Evolutionary conservation across 1,140 invertebrate species (phyloP).

Genomic region (Drosophila tropicalis): DNA sequence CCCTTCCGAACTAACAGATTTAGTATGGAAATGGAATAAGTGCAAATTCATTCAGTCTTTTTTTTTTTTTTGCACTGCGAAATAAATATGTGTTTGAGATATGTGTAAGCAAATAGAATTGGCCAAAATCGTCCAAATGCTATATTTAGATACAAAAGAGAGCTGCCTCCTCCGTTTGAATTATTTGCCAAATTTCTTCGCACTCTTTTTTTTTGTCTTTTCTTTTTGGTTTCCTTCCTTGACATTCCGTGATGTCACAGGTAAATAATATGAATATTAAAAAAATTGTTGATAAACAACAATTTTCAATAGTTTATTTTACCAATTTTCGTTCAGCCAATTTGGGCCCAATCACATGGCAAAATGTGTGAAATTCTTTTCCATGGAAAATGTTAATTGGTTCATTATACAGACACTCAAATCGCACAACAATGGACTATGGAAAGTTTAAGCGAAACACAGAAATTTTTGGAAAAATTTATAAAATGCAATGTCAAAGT

Average conservation of each 20-base stretch:
- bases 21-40: too few relatives aligned
- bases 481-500: conserved; percentile 36
- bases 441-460: not conserved
- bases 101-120: too few relatives aligned
- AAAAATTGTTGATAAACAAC: conserved; percentile 7
- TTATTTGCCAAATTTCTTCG: not conserved
- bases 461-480: conserved; percentile 41
- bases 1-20: too few relatives aligned
- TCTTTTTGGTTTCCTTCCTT: not conserved
- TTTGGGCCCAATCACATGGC: conserved; percentile 6
- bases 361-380: conserved; percentile 12
- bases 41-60: too few relatives aligned
- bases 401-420: not conserved
- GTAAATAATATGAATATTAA: not conserved
- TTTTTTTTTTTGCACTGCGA: too few relatives aligned
- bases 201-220: not conserved
- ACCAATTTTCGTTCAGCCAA: not conserved
- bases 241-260: not conserved
- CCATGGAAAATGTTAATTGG: conserved; percentile 10
- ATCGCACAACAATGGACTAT: not conserved
- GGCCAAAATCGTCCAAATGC: not conserved
- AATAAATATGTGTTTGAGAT: too few relatives aligned
- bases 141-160: conserved; percentile 1
- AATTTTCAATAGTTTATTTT: conserved; percentile 2
- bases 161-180: not conserved